phyloP scores from a whole-genome alignment of 2,888 invertebrate genomes.

The Nemotelus pantherinus region DNA sequence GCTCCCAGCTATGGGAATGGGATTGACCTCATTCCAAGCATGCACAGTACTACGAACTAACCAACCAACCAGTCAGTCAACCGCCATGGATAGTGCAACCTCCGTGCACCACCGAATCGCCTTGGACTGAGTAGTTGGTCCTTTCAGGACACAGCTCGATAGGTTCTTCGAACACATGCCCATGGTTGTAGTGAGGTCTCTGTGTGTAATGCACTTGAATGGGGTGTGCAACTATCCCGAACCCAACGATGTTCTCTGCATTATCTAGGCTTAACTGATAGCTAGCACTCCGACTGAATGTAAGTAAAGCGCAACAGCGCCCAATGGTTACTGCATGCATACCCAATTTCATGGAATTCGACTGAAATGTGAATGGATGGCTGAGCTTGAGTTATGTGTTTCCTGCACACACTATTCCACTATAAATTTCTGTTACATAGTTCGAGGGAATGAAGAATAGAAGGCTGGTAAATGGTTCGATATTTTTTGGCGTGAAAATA shows the following conservation, averaged over 20 bases:
- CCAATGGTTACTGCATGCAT: conserved; percentile 28
- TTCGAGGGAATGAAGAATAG: too few species aligned
- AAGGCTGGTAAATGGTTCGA: too few species aligned
- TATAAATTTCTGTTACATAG: too few species aligned
- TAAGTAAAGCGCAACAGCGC: conserved; percentile 36
- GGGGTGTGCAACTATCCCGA: neutral
- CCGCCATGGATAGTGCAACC: too few species aligned
- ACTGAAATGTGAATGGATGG: conserved; percentile 12
- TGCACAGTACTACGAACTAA: neutral
- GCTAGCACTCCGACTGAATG: neutral
- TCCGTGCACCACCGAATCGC: too few species aligned
- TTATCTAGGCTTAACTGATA: conserved; percentile 10
- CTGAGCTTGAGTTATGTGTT: conserved; percentile 10
- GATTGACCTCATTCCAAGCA: conserved; percentile 8
- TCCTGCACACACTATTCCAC: neutral
- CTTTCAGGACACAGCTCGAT: too few species aligned
- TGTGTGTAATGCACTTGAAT: neutral
- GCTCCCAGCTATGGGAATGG: neutral
- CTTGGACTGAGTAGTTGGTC: too few species aligned
- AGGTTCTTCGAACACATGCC: neutral
- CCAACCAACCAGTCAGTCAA: neutral
- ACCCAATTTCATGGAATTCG: conserved; percentile 12
- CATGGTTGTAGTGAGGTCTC: neutral
- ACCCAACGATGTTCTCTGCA: neutral
- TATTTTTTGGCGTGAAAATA: too few species aligned